Conservation (phyloP, 2,113 vertebrate genomes). For the Ramphastos sulfuratus region DNA sequence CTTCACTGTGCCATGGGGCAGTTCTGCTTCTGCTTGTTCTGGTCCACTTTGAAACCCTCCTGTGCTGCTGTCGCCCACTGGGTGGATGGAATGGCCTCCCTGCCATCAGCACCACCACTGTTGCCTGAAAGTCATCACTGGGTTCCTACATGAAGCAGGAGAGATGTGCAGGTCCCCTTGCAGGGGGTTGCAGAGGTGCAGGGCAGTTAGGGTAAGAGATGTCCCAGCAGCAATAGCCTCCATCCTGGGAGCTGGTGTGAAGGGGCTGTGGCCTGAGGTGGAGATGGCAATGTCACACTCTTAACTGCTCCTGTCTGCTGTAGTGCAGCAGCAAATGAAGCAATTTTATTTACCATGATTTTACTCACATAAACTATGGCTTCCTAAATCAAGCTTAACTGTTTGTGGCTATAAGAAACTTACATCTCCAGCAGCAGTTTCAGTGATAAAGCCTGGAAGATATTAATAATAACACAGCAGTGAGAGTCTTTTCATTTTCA, state of each 20-base stretch:
- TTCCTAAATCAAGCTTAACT: neutral
- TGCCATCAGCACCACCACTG: neutral
- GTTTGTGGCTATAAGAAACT: neutral
- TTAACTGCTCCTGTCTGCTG: neutral
- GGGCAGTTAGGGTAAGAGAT: neutral
- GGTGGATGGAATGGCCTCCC: neutral
- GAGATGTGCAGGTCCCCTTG: neutral
- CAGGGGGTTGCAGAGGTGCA: neutral
- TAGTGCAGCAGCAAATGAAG: neutral
- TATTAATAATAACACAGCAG: neutral
- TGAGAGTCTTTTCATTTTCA: neutral
- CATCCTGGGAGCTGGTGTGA: neutral
- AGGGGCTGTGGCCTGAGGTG: neutral
- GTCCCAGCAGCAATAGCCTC: neutral
- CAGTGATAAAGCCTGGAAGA: neutral
- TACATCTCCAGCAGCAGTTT: neutral
- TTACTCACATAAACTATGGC: neutral
- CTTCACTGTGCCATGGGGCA: neutral
- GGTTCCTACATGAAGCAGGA: neutral
- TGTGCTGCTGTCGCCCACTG: neutral
- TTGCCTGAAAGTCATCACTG: neutral
- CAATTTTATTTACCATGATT: neutral
- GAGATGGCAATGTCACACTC: neutral
- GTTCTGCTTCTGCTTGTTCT: neutral
- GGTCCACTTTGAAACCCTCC: neutral